Evolutionary conservation across 2,888 invertebrate genomes (phyloP), one percentile per base, ranked within the genome.

Genomic region (Chesias legatella): DNA sequence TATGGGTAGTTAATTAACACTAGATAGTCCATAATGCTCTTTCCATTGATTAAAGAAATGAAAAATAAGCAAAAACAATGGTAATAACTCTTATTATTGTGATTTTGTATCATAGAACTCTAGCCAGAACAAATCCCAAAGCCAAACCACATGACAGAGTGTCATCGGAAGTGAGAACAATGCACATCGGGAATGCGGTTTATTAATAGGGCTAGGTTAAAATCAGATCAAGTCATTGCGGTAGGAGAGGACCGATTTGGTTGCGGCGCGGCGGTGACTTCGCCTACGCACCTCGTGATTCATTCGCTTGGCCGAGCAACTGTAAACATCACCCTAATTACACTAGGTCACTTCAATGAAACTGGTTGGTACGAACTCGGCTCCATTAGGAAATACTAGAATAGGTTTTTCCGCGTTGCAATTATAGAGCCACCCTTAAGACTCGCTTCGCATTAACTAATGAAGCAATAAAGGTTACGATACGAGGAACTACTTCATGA

Each of bases 321-420:
- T 68, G 78, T 84, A 81, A 82, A 84, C 81, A 83, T 75, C 76
- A 76, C 67, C 67, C 76, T 81, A 74, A 82, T 79, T 80, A 76
- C 68, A 63, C 60, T 65, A 66, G 59, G 59, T 56, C 48, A 58
- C 53, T 56, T 58, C 63, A 65, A 63, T 70, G 64, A 60, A 63
- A 67, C 58, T 62, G 63, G 47, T 56, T 43, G 50, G 44, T 33
- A 7, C 36, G 29, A 33, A 43, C 25, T 43, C 28, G 11, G 21
- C 8, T 8, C 32, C 22, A 22, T 17, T 10, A 23, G 2, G 8
- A 21, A 10, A 10, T 7, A 25, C 17, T n/a, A 17, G 13, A 17
- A 17, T 17, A 17, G 13, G 2, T 17, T 17, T 17, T 17, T 17
- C 13, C 13, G 13, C 13, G n/a, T 17, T 17, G 5, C 2, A 17